Base-by-base conservation (phyloP, 1,140 invertebrate genomes). In the Drosophila ercepeae region DNA sequence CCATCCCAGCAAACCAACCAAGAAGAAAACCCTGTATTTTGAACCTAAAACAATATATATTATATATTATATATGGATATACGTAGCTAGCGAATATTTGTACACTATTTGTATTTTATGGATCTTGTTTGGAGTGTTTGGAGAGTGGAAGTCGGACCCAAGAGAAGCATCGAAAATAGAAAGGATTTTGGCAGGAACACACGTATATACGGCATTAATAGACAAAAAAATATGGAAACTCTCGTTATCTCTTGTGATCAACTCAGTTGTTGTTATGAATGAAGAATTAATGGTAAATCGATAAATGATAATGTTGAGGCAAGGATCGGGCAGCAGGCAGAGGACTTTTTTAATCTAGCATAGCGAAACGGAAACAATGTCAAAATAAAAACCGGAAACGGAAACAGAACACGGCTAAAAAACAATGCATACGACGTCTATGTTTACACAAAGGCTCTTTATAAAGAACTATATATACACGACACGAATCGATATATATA, bases 171-270 rank as follows among this genome's bases (percentile, higher is more conserved):
- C 76, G 59, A 67, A 65, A 23, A 27, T 25, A 34, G 14, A 64
- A 21, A 25, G 36, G 18, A 29, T 29, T 29, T 52, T 44, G 58
- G 60, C 39, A 27, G 44, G 11, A 57, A 59, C 54, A 63, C 41
- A 36, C 60, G 54, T 57, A 75, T 64, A 63, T 69, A 7, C 27
- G 21, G 8, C 23, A 65, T 21, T 51, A 46, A 61, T 61, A 68
- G 74, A 61, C 48, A 50, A 36, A 68, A 73, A 84, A 81, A 84
- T 69, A 8, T 9, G 1, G 8, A 29, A 32, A 86, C 76, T 84
- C 81, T 86, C 64, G 77, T 86, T 86, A 86, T 86, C 76, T 86
- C 82, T 86, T 86, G 81, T 86, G 81, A 86, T 86, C 81, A 81
- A 84, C 81, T 86, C 82, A 81, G 81, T 86, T 86, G 79, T 84